Percentiles rank a stretch among this genome's conserved stretches.
Evolutionary conservation across 2,888 invertebrate genomes (phyloP).

Genomic region (Mesorhabditis belari): DNA sequence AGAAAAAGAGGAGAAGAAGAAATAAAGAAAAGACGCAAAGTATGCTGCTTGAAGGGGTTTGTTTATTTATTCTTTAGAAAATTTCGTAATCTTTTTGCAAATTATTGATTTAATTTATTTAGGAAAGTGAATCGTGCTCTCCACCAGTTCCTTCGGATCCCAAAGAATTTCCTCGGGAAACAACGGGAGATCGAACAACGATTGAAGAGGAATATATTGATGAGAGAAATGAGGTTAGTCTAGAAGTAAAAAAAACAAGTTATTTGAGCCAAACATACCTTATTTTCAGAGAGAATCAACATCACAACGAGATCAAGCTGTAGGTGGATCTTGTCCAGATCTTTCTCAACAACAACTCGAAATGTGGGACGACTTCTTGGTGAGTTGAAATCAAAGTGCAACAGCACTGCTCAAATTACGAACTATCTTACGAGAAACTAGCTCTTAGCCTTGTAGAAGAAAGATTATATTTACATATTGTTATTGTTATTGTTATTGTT

Average conservation of each 20-base stretch:
- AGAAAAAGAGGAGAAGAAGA: conserved; percentile 38
- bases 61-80: background rate
- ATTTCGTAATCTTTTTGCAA: background rate
- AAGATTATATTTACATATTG: background rate
- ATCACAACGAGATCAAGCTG: background rate
- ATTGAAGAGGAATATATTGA: background rate
- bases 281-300: background rate
- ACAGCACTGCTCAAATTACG: no score
- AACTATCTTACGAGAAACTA: no score
- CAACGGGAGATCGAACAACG: background rate
- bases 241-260: no score
- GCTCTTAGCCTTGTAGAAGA: no score
- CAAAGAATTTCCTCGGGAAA: background rate
- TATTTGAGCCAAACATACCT: background rate
- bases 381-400: no score
- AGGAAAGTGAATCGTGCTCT: background rate
- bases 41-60: background rate
- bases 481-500: background rate
- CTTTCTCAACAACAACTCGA: conserved; percentile 32
- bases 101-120: background rate
- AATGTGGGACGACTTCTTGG: conserved; percentile 43
- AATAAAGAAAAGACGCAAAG: conserved; percentile 21
- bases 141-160: background rate
- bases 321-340: conserved; percentile 41
- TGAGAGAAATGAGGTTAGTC: conserved; percentile 1